A percentile compares a stretch with the other conserved stretches of the same genome.
These are phyloP conservation scores for Reticulitermes lucifugus DNA, from an alignment of 2,888 invertebrate species.

Conservation along the genomic window DNA sequence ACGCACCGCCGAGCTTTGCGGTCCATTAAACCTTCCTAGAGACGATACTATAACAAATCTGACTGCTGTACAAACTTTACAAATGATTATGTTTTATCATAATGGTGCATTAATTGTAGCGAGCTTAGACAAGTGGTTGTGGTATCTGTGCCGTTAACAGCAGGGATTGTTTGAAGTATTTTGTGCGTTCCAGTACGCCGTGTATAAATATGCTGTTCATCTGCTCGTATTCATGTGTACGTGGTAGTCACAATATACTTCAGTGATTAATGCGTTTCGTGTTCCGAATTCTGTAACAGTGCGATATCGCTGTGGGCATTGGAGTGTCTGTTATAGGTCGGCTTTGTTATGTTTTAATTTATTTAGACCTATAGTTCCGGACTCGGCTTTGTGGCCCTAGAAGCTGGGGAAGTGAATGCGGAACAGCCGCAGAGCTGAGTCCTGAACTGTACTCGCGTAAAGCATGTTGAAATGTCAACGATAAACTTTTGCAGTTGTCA, in stretches of 20 bases:
- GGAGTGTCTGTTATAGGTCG: too few species aligned
- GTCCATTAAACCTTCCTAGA: slow-evolving; percentile 17
- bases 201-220: background rate
- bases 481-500: too few species aligned
- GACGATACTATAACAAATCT: background rate
- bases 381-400: too few species aligned
- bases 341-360: too few species aligned
- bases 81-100: slow-evolving; percentile 9
- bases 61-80: background rate
- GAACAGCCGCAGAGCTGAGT: too few species aligned
- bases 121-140: background rate
- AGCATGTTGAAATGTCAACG: too few species aligned
- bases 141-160: background rate
- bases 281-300: too few species aligned
- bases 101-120: slow-evolving; percentile 1
- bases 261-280: background rate
- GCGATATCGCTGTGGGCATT: too few species aligned
- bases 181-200: background rate
- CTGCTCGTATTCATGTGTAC: background rate
- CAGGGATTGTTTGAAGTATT: background rate
- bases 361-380: too few species aligned
- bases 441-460: too few species aligned
- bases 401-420: too few species aligned
- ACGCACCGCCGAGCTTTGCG: slow-evolving; percentile 15
- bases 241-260: background rate